Conservation (phyloP, 1,140 invertebrate species). For the Drosophila albomicans region DNA sequence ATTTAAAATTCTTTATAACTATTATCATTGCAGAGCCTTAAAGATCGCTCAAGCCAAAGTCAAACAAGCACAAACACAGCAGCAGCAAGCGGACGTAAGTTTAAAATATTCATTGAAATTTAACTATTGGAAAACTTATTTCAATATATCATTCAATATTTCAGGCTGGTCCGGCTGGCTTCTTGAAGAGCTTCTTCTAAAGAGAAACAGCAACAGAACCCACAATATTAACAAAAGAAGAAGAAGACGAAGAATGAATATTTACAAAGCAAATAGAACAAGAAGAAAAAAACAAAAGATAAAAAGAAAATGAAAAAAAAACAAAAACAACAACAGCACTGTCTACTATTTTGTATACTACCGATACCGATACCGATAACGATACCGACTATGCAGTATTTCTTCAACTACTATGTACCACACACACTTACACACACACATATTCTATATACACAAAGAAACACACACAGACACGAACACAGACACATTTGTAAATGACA, state of each 20-base stretch:
- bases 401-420: constrained; percentile 55
- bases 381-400: constrained; percentile 74
- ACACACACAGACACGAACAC: constrained; percentile 18
- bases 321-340: constrained; percentile 62
- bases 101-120: background rate
- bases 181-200: constrained; percentile 96
- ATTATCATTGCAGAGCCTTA: constrained; percentile 88
- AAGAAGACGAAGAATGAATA: constrained; percentile 47
- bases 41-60: constrained; percentile 94
- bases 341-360: constrained; percentile 83
- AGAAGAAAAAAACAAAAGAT: constrained; percentile 13
- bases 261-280: constrained; percentile 60
- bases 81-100: constrained; percentile 88
- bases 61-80: constrained; percentile 92
- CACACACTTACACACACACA: constrained; percentile 41
- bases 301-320: constrained; percentile 24
- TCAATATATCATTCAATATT: constrained; percentile 21
- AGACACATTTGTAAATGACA: constrained; percentile 80
- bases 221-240: constrained; percentile 35
- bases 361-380: constrained; percentile 73
- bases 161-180: constrained; percentile 93
- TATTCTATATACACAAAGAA: constrained; percentile 32
- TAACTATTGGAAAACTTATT: no score
- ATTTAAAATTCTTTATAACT: constrained; percentile 3
- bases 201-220: constrained; percentile 44